These are phyloP conservation scores for Clitarchus hookeri DNA, from an alignment of 2,888 invertebrate genomes.

Conservation along the genomic window DNA sequence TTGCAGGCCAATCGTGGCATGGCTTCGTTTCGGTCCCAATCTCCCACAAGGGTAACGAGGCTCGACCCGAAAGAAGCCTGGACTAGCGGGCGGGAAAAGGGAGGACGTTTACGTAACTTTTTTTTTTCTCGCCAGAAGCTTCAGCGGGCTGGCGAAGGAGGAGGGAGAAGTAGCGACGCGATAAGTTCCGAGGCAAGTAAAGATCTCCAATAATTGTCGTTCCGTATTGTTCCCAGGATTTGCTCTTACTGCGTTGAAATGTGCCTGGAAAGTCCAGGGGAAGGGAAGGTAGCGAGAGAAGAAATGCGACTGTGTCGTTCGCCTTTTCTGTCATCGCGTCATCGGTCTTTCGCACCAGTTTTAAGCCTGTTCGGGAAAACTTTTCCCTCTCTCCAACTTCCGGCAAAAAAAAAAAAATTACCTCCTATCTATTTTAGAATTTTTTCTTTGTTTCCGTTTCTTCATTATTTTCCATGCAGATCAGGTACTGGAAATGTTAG, in stretches of 20 bases:
- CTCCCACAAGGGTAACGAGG: background rate
- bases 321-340: background rate
- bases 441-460: background rate
- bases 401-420: background rate
- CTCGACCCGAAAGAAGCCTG: background rate
- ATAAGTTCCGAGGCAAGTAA: background rate
- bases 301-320: background rate
- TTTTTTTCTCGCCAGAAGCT: background rate
- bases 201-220: conserved; percentile 5
- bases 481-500: background rate
- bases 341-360: background rate
- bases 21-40: background rate
- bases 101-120: background rate
- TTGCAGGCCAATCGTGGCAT: background rate
- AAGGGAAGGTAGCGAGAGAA: background rate
- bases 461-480: background rate
- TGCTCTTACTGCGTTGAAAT: too few relatives aligned
- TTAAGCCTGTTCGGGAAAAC: background rate
- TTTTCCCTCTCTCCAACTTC: background rate
- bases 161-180: background rate
- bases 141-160: background rate
- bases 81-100: background rate
- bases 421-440: background rate
- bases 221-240: background rate
- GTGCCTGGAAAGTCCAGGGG: too few relatives aligned